Evolutionary conservation across 1,140 invertebrate genomes (phyloP).

Genomic region (Caenorhabditis inopinata): DNA sequence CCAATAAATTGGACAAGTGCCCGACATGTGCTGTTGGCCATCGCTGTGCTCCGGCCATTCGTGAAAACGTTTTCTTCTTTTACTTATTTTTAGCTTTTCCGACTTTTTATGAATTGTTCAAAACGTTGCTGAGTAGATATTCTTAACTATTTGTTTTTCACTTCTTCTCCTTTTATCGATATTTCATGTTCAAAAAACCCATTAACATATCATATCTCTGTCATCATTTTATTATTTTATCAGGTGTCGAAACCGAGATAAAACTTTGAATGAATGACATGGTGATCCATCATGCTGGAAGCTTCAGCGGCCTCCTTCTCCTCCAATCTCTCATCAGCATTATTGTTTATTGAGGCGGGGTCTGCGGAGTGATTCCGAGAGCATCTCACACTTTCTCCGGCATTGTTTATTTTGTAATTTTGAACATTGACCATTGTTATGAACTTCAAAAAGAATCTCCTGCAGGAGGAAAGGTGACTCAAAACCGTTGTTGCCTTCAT

Average conservation of each 20-base stretch:
- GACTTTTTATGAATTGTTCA: background rate
- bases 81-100: background rate
- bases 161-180: background rate
- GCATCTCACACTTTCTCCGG: conserved; percentile 15
- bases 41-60: background rate
- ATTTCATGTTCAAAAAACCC: background rate
- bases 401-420: conserved; percentile 6
- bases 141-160: background rate
- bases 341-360: conserved; percentile 26
- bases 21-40: conserved; percentile 6
- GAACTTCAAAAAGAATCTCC: too few relatives aligned
- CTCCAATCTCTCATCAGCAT: conserved; percentile 1
- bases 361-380: background rate
- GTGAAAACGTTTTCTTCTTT: background rate
- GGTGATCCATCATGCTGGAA: conserved; percentile 31
- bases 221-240: conserved; percentile 30
- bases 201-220: conserved; percentile 8
- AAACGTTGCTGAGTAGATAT: background rate
- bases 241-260: conserved; percentile 19
- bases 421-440: too few relatives aligned
- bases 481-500: too few relatives aligned
- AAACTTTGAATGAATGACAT: conserved; percentile 32
- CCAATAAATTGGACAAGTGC: conserved; percentile 11
- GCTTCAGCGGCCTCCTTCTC: background rate
- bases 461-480: too few relatives aligned